Percentiles rank a stretch among this genome's conserved stretches.
phyloP scores from a whole-genome alignment of 1,140 invertebrate genomes.

The Aphelinus atriplicis region DNA sequence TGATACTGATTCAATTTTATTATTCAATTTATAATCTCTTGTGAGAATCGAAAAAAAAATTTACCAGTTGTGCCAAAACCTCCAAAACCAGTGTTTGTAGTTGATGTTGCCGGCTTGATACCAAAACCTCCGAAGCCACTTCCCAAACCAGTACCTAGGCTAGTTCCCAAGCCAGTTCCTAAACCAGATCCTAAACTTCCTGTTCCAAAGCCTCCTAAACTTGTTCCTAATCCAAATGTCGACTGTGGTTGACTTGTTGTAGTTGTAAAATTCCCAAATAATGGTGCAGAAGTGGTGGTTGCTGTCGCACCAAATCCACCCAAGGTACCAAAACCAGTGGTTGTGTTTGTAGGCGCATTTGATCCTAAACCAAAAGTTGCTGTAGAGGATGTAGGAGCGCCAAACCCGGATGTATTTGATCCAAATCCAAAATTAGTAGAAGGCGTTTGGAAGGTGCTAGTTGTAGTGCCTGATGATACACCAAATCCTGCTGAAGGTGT shows the following conservation, averaged over 20 bases:
- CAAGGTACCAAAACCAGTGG: slow-evolving; percentile 54
- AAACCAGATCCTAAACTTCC: too few relatives aligned
- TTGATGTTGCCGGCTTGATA: slow-evolving; percentile 58
- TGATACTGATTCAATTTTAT: neutral
- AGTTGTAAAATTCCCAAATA: slow-evolving; percentile 57
- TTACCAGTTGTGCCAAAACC: slow-evolving; percentile 54
- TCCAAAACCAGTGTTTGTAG: slow-evolving; percentile 67
- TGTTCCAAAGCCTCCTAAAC: slow-evolving; percentile 57
- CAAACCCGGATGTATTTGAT: slow-evolving; percentile 40
- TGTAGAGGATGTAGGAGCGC: slow-evolving; percentile 51
- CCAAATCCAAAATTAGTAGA: slow-evolving; percentile 61
- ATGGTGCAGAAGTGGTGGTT: slow-evolving; percentile 59
- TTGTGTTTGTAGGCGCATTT: slow-evolving; percentile 51
- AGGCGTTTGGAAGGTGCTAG: slow-evolving; percentile 46
- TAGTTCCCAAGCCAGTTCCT: too few relatives aligned
- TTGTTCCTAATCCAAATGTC: slow-evolving; percentile 65
- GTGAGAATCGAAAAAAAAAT: neutral
- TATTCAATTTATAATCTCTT: neutral
- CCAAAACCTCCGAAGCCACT: slow-evolving; percentile 67
- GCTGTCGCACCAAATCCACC: slow-evolving; percentile 58
- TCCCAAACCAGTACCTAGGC: too few relatives aligned
- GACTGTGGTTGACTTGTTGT: slow-evolving; percentile 49
- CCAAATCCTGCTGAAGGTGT: slow-evolving; percentile 49
- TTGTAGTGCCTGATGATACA: slow-evolving; percentile 52
- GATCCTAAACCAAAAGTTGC: slow-evolving; percentile 63